A percentile compares a stretch with the other conserved stretches of the same genome.
Evolutionary conservation across 2,113 vertebrate species (phyloP).

Genomic region (Dermatemys mawii): DNA sequence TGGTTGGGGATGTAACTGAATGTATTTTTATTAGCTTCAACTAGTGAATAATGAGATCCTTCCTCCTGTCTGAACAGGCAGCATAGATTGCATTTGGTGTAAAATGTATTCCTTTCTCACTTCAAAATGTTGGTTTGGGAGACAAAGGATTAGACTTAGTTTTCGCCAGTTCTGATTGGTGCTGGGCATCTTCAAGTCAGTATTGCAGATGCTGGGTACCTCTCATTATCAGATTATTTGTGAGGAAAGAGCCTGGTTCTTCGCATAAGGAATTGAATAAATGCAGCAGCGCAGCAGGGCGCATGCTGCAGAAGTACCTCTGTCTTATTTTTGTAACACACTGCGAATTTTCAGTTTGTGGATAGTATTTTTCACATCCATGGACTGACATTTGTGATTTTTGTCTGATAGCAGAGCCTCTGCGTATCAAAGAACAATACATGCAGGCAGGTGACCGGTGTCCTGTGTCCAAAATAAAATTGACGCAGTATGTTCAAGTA

Average conservation of each 20-base stretch:
- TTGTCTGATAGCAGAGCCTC: background rate
- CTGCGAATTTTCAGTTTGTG: background rate
- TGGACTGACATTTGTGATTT: background rate
- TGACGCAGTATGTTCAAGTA: background rate
- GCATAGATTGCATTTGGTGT: background rate
- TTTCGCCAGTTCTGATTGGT: background rate
- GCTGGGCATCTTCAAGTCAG: background rate
- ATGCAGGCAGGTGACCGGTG: background rate
- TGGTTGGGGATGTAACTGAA: background rate
- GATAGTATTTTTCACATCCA: background rate
- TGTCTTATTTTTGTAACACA: background rate
- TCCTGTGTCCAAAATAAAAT: background rate
- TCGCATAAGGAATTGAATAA: background rate
- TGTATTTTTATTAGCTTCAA: background rate
- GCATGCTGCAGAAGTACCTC: fast-evolving
- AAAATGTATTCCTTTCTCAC: background rate
- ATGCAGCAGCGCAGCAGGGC: fast-evolving
- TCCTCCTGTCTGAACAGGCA: background rate
- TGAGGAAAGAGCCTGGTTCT: fast-evolving
- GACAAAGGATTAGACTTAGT: too few species aligned
- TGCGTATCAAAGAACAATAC: background rate
- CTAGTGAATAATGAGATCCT: background rate
- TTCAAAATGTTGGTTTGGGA: background rate
- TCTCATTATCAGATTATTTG: background rate
- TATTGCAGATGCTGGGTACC: too few species aligned